Percentiles rank a stretch among this genome's conserved stretches.
Conservation (phyloP, 2,113 vertebrate species). For the Oreochromis tanganicae region DNA sequence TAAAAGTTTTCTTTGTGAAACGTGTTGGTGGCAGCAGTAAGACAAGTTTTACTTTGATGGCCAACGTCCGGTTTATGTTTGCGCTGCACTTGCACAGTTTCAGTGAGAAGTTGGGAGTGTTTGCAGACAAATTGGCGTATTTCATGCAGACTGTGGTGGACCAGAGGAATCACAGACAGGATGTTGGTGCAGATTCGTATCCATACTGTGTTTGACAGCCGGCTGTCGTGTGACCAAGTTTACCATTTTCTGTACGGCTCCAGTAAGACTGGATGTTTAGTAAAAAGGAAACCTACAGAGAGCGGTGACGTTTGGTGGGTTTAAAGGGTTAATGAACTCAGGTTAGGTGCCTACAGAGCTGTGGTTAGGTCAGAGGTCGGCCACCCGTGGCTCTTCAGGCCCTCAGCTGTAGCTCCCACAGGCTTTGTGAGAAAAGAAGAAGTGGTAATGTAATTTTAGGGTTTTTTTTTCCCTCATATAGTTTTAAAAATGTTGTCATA, state of each 20-base stretch:
- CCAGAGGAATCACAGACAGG: background rate
- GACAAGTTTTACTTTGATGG: background rate
- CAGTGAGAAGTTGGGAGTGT: background rate
- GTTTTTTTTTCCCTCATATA: background rate
- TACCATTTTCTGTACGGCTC: background rate
- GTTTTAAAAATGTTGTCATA: background rate
- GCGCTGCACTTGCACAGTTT: background rate
- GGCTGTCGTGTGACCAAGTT: background rate
- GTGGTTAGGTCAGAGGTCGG: background rate
- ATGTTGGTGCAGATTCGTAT: accelerated
- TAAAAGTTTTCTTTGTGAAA: background rate
- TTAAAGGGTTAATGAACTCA: background rate
- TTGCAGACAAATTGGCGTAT: background rate
- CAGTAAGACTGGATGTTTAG: too few relatives aligned
- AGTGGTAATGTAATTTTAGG: background rate
- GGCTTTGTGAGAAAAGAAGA: background rate
- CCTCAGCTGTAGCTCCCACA: background rate
- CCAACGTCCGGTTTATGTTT: background rate
- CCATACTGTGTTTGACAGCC: accelerated
- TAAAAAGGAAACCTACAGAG: background rate
- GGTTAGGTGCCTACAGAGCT: background rate
- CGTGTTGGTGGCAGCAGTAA: accelerated
- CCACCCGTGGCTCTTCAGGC: background rate
- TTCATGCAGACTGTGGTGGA: background rate
- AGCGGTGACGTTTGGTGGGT: background rate